Base-by-base conservation (phyloP, 1,140 invertebrate species). In the Pygmarrhopalites habei region DNA sequence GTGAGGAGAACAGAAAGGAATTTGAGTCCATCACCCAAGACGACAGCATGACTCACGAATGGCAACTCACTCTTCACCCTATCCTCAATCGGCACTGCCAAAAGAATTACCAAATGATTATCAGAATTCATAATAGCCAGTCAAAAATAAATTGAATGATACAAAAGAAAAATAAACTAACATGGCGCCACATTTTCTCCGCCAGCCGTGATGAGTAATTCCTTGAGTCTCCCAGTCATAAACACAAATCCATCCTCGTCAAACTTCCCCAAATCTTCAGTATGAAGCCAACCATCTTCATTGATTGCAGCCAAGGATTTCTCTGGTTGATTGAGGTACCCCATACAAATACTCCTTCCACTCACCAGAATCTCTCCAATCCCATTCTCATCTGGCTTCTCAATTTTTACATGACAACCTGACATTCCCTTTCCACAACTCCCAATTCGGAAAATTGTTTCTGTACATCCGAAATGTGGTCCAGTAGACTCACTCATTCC, bases 131-230 rank as follows among this genome's bases (percentile, higher is more conserved):
- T n/a, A n/a, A n/a, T n/a, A n/a, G n/a, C n/a, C n/a, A n/a, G n/a
- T n/a, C n/a, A n/a, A n/a, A n/a, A n/a, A n/a, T n/a, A n/a, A n/a
- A n/a, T n/a, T n/a, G n/a, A n/a, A n/a, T n/a, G n/a, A n/a, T n/a
- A n/a, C n/a, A n/a, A n/a, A n/a, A n/a, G n/a, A n/a, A n/a, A n/a
- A n/a, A n/a, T n/a, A n/a, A n/a, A n/a, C n/a, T n/a, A n/a, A n/a
- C n/a, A n/a, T n/a, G 92, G 91, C 14, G 92, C 83, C 1, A 69
- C 81, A 75, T 96, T 96, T 79, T 96, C 92, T 21, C 92, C 92
- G 19, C 92, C 92, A 43, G 91, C 89, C 3, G 92, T 96, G 61
- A 95, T 93, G 3, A 96, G 80, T 2, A 95, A 69, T 74, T 94
- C 90, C 81, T 90, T 91, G 25, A 87, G 82, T 71, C 89, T 81